Conservation (phyloP, 1,140 invertebrate genomes). For the Drosophila repletoides region DNA sequence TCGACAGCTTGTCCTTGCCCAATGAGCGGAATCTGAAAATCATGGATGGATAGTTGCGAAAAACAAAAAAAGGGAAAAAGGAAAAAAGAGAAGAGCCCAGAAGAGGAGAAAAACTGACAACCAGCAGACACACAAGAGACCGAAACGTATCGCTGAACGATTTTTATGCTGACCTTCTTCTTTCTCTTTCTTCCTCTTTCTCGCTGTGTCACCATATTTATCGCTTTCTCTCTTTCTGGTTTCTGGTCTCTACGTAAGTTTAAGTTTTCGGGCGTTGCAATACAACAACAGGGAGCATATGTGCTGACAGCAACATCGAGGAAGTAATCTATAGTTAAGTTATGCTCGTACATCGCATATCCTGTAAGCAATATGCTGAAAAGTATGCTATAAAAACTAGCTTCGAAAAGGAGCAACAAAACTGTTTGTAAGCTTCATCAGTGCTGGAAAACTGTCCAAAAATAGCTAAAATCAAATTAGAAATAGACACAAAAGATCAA, state of each 20-base stretch:
- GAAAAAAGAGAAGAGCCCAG: neutral
- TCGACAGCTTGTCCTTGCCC: constrained; percentile 44
- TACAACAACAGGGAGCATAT: constrained; percentile 4
- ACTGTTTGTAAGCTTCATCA: too few relatives aligned
- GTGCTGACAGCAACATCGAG: neutral
- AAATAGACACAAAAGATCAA: too few relatives aligned
- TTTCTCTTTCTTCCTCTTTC: neutral
- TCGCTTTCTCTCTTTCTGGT: neutral
- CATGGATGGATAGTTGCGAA: constrained; percentile 26
- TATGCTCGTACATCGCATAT: neutral
- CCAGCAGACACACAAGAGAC: constrained; percentile 38
- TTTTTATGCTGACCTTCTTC: constrained; percentile 15
- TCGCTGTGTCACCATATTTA: too few relatives aligned
- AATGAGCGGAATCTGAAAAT: constrained; percentile 50
- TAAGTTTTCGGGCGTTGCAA: constrained; percentile 3
- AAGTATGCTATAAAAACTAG: constrained; percentile 13
- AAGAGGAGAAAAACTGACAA: constrained; percentile 12
- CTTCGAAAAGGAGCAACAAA: too few relatives aligned
- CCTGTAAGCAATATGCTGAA: constrained; percentile 5
- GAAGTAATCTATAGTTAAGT: neutral
- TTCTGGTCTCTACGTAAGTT: constrained; percentile 1
- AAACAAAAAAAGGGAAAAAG: neutral
- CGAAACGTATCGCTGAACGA: constrained; percentile 19
- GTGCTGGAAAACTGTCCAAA: too few relatives aligned
- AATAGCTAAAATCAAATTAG: neutral